Base-by-base conservation (phyloP, 2,888 invertebrate species). In the Drosophila formosana region DNA sequence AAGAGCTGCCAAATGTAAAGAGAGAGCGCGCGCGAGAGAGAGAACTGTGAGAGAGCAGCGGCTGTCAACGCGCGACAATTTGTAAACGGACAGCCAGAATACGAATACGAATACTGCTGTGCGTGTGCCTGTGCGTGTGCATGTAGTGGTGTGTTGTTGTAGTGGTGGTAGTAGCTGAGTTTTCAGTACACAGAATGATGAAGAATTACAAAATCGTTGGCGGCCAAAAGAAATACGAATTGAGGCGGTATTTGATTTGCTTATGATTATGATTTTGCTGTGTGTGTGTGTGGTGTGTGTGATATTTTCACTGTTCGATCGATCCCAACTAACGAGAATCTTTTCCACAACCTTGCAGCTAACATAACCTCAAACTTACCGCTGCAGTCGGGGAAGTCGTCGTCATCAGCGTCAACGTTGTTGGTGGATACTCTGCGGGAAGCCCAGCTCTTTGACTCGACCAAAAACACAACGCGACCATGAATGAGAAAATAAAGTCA, bases 401-500 rank as follows among this genome's bases (percentile, higher is more conserved):
- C 88, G 76, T 83, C 85, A 80, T 84, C 84, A 83, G 73, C 86
- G 80, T 87, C 84, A 81, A 73, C 81, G 80, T 82, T 76, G 88
- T 83, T 85, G 85, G 70, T 85, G 82, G 72, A 62, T 76, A 72
- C 71, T 78, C 67, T 68, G 72, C 70, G 85, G 69, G 70, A 70
- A 75, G 56, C 66, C 68, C 72, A 88, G 82, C 84, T 75, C 78
- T 78, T 80, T 77, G 82, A 75, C 78, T 86, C 79, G 61, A 75
- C 65, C 77, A 76, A 62, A 76, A 72, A 82, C 72, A 80, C 71
- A 49, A 63, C 78, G 64, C 62, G 69, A 69, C 71, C 69, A 81
- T 91, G 91, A 91, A 91, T 90, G 91, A 91, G 65, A 91, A 92
- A 91, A 92, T 91, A 74, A 92, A 92, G 85, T 91, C 91, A 81